A percentile compares a stretch with the other conserved stretches of the same genome.
Conservation (phyloP, 1,140 invertebrate species). For the Trialeurodes vaporariorum region DNA sequence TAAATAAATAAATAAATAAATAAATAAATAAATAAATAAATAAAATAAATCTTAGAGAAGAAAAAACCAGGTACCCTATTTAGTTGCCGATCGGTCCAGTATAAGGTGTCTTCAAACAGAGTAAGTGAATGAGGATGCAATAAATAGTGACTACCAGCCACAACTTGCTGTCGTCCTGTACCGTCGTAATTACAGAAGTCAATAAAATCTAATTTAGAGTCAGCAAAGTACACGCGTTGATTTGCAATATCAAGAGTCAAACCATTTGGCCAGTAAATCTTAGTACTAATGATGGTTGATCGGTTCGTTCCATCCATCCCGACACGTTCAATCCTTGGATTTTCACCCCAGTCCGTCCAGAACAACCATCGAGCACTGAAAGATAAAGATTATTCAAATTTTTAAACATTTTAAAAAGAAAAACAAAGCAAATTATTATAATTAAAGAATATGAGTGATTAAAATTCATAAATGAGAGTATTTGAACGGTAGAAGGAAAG, state of each 20-base stretch:
- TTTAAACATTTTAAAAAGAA: too few species aligned
- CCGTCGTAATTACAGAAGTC: slow-evolving; percentile 98
- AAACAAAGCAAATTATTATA: too few species aligned
- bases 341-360: slow-evolving; percentile 98
- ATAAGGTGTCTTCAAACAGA: slow-evolving; percentile 83
- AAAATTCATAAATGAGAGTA: too few species aligned
- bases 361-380: slow-evolving; percentile 67
- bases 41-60: background rate
- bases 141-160: slow-evolving; percentile 79
- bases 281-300: slow-evolving; percentile 79
- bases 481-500: too few species aligned
- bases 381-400: too few species aligned
- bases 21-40: too few species aligned
- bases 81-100: slow-evolving; percentile 92
- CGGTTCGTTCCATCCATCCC: slow-evolving; percentile 90
- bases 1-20: background rate
- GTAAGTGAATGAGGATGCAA: slow-evolving; percentile 92
- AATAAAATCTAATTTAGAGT: slow-evolving; percentile 95
- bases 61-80: slow-evolving; percentile 66
- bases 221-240: slow-evolving; percentile 91
- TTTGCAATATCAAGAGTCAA: slow-evolving; percentile 89
- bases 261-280: slow-evolving; percentile 98
- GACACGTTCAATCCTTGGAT: slow-evolving; percentile 87
- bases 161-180: slow-evolving; percentile 69
- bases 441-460: too few species aligned